These are phyloP conservation scores for Hemicentrotus pulcherrimus DNA, from an alignment of 35 echinoderm and acorn worm genomes.

Conservation along the genomic window DNA sequence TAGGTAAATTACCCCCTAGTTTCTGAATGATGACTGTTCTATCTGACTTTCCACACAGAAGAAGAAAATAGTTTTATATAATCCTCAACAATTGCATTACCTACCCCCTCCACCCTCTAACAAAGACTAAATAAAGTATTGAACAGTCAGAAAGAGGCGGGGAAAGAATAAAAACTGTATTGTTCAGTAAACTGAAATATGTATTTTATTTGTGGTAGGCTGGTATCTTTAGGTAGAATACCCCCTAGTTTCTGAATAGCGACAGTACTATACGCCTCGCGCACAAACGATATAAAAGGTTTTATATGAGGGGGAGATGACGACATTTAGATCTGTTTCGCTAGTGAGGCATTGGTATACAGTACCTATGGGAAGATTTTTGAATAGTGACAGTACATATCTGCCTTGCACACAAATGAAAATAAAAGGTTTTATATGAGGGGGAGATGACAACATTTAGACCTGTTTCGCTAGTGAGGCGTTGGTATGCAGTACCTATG, in stretches of 20 bases:
- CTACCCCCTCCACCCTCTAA: no score
- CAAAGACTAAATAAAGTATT: neutral
- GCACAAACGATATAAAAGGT: neutral
- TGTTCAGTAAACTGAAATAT: neutral
- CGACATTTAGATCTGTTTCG: no score
- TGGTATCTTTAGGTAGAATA: neutral
- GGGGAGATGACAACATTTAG: no score
- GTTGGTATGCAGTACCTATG: no score
- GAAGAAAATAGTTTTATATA: no score
- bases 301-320: no score
- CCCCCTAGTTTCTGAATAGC: neutral
- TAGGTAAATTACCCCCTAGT: neutral
- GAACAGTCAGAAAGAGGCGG: neutral
- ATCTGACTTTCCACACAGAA: neutral
- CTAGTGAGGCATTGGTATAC: no score
- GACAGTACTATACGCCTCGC: neutral
- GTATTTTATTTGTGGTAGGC: neutral
- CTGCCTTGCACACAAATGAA: neutral
- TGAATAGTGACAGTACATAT: neutral
- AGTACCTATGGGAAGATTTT: neutral
- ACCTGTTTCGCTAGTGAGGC: no score
- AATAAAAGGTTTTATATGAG: neutral
- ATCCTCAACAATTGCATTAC: no score
- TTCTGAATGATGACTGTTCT: neutral
- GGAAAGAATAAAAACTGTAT: neutral